Percentiles rank a stretch among this genome's conserved stretches.
Conservation (phyloP, 2,888 invertebrate genomes). For the Endotricha flammealis region DNA sequence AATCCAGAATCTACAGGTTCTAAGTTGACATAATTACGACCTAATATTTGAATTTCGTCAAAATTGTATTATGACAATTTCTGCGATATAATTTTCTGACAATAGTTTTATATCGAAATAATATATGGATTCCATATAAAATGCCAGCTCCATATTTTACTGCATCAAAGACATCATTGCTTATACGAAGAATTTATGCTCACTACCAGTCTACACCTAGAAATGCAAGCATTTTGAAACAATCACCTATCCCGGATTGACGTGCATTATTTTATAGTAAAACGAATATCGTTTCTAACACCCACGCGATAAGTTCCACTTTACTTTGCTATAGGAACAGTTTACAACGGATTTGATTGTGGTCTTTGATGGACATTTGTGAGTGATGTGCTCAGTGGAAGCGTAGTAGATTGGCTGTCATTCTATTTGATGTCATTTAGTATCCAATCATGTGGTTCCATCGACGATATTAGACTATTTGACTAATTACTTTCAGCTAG, state of each 20-base stretch:
- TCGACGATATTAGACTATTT: no score
- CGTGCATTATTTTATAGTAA: conserved; percentile 37
- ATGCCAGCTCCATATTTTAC: conserved; percentile 1
- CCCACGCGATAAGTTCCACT: conserved; percentile 16
- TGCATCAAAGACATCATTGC: background rate
- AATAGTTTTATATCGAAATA: no score
- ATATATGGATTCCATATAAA: no score
- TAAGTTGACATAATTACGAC: no score
- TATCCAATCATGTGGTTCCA: conserved; percentile 7
- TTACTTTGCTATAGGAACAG: conserved; percentile 10
- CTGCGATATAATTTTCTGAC: no score
- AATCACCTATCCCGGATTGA: conserved; percentile 50
- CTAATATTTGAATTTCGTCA: no score
- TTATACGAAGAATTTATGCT: conserved; percentile 13
- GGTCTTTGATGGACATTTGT: conserved; percentile 27
- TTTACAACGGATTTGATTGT: conserved; percentile 21
- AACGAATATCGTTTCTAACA: conserved; percentile 17
- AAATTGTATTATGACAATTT: no score
- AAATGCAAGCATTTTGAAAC: conserved; percentile 56
- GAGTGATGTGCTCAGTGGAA: conserved; percentile 29
- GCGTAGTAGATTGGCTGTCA: conserved; percentile 28
- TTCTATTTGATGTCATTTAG: conserved; percentile 16
- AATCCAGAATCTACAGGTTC: no score
- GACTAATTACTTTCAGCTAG: no score
- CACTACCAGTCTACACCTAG: conserved; percentile 26